Conservation (phyloP, 2,888 invertebrate species). For the Globia sparganii region DNA sequence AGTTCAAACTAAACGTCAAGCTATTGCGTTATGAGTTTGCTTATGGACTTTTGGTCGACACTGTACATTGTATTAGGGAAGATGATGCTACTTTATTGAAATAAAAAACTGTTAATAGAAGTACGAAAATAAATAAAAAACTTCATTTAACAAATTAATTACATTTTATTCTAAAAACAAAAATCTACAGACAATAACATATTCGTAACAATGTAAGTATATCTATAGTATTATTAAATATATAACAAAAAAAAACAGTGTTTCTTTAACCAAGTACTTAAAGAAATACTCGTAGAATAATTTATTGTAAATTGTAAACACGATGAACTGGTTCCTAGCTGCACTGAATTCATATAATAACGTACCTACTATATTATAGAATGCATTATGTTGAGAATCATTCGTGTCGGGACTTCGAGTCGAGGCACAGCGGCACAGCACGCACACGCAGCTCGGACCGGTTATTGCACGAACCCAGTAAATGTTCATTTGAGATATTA, state of each 20-base stretch:
- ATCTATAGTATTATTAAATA: conserved; percentile 21
- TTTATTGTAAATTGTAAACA: conserved; percentile 3
- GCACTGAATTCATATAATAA: neutral
- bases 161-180: conserved; percentile 58
- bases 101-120: neutral
- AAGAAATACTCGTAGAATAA: conserved; percentile 20
- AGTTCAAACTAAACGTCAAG: no score
- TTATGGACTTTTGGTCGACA: no score
- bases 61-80: neutral
- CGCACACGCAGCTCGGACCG: neutral
- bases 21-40: no score
- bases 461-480: conserved; percentile 33
- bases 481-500: conserved; percentile 7
- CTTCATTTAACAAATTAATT: conserved; percentile 3
- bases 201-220: conserved; percentile 27
- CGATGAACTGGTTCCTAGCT: conserved; percentile 7
- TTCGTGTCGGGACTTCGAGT: neutral
- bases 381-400: conserved; percentile 26
- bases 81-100: neutral
- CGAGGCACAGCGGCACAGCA: neutral
- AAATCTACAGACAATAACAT: conserved; percentile 61
- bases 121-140: conserved; percentile 20
- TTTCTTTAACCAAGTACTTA: conserved; percentile 16
- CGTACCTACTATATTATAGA: neutral
- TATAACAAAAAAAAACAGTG: conserved; percentile 34